Evolutionary conservation across 2,888 invertebrate species (phyloP).

Genomic region (Stenotaenia linearis): DNA sequence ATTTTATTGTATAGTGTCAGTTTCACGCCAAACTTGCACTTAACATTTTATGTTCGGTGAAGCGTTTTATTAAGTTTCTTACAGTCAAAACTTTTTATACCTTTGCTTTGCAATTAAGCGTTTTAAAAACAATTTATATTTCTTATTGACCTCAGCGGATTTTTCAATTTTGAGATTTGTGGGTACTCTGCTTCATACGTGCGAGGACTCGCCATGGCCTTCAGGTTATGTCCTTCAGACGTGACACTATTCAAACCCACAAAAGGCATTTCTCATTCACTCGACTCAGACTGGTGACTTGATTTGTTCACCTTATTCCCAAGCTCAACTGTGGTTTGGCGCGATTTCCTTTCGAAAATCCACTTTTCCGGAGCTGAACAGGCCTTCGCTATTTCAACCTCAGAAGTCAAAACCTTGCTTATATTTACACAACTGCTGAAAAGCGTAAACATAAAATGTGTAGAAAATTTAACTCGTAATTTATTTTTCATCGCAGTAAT

Average conservation of each 20-base stretch:
- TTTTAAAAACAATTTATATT: background rate
- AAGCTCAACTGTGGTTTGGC: background rate
- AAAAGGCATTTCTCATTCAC: background rate
- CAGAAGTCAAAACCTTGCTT: background rate
- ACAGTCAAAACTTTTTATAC: no score
- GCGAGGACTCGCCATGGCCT: background rate
- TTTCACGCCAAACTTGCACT: no score
- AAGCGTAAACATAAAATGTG: no score
- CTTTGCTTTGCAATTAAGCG: background rate
- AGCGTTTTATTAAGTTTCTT: no score
- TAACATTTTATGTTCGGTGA: no score
- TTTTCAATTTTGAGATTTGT: background rate
- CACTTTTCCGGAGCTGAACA: background rate
- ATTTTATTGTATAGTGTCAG: background rate
- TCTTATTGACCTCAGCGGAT: background rate
- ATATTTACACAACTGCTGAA: background rate
- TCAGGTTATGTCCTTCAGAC: background rate
- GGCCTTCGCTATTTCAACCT: background rate
- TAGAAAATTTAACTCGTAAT: no score
- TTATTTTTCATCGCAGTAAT: no score
- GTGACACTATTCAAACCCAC: constrained; percentile 16
- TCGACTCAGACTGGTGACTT: background rate
- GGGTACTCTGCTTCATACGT: background rate
- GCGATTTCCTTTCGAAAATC: background rate
- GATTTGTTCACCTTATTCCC: constrained; percentile 1